phyloP scores from a whole-genome alignment of 2,888 invertebrate species.

The Trachelus iudaicus region DNA sequence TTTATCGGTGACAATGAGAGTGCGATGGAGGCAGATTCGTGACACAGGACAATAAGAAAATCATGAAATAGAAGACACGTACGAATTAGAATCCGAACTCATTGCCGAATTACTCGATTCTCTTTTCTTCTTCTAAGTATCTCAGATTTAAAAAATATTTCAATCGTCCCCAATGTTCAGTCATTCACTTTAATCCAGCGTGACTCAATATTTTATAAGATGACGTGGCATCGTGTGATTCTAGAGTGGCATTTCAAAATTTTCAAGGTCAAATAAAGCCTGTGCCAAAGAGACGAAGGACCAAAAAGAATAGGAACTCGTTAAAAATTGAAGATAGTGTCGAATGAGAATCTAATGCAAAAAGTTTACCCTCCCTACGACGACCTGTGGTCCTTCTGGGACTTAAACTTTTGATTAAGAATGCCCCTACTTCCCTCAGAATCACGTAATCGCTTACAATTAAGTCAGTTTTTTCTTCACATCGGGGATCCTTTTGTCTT shows the following conservation, averaged over 20 bases:
- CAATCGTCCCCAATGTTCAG: background rate
- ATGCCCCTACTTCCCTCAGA: background rate
- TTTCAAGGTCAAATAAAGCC: background rate
- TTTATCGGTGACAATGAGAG: background rate
- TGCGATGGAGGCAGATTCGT: no score
- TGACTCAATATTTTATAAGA: background rate
- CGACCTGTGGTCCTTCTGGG: background rate
- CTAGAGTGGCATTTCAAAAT: background rate
- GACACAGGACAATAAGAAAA: no score
- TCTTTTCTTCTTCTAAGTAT: background rate
- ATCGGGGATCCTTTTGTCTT: background rate
- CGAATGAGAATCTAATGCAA: background rate
- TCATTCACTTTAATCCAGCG: background rate
- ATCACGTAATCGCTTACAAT: background rate
- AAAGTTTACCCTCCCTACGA: background rate
- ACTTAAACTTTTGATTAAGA: slow-evolving; percentile 3
- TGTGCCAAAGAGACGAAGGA: background rate
- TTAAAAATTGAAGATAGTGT: background rate
- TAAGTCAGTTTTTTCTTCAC: background rate
- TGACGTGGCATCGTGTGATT: background rate
- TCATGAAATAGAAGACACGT: background rate
- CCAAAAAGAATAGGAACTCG: background rate
- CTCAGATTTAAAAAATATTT: background rate
- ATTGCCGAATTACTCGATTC: background rate
- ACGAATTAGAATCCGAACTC: background rate